A percentile compares a stretch with the other conserved stretches of the same genome.
Evolutionary conservation across 2,113 vertebrate genomes (phyloP).

Genomic region (Phainopepla nitens): DNA sequence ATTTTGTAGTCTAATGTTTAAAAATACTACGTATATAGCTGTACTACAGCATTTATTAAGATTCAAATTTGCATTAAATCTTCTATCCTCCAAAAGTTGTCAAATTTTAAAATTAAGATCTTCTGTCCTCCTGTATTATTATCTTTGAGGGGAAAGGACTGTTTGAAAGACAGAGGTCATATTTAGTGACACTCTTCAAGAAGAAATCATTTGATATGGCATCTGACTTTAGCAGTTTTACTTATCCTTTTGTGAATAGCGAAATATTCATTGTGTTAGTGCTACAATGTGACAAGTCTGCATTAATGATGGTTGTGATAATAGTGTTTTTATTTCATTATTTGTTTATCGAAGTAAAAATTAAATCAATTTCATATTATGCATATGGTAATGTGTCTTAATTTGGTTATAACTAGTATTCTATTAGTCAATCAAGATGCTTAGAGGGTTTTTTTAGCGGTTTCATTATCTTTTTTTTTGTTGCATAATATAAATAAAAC

Average conservation of each 20-base stretch:
- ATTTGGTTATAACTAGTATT: not conserved
- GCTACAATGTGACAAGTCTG: not conserved
- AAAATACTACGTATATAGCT: not conserved
- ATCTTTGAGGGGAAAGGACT: not conserved
- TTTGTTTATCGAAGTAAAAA: not conserved
- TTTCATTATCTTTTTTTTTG: not conserved
- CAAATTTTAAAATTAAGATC: not conserved
- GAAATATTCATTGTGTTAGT: not conserved
- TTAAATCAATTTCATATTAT: not conserved
- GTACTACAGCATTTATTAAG: not conserved
- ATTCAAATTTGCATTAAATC: not conserved
- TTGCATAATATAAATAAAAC: not conserved
- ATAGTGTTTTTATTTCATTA: not conserved
- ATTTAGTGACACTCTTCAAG: not conserved
- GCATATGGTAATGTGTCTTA: not conserved
- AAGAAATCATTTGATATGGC: not conserved
- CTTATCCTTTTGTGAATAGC: not conserved
- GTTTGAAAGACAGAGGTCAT: not conserved
- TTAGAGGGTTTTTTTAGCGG: not conserved
- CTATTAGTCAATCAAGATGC: rapidly evolving
- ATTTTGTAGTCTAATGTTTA: not conserved
- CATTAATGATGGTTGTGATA: not conserved
- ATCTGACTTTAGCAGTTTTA: not conserved
- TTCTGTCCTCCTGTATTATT: not conserved
- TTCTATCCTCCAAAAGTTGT: not conserved